Conservation (phyloP, 2,113 vertebrate genomes). For the Hypomesus transpacificus region DNA sequence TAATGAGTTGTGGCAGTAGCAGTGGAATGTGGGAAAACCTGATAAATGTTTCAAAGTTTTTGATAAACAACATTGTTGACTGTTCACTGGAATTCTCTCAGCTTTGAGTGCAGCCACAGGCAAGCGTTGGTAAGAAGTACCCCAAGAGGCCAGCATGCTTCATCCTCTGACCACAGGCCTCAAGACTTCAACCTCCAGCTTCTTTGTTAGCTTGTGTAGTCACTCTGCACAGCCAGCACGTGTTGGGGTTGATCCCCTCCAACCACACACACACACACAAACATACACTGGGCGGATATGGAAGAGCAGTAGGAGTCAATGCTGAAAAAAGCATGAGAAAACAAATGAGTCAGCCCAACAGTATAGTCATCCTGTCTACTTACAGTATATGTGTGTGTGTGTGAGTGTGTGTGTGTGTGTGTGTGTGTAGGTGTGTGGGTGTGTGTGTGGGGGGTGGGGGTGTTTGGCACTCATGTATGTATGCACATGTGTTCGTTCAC, state of each 20-base stretch:
- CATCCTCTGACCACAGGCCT: constrained; percentile 39
- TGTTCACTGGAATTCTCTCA: too few relatives aligned
- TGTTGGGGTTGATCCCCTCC: constrained; percentile 53
- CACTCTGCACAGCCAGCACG: constrained; percentile 56
- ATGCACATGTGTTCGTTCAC: constrained; percentile 31
- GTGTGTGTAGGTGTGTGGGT: constrained; percentile 25
- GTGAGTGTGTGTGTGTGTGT: constrained; percentile 16
- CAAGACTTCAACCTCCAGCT: constrained; percentile 29
- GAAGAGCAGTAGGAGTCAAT: constrained; percentile 51
- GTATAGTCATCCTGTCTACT: constrained; percentile 58
- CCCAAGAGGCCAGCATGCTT: background rate
- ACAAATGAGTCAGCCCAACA: constrained; percentile 74
- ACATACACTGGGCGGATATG: constrained; percentile 52
- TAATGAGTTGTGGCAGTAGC: too few relatives aligned
- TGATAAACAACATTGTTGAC: too few relatives aligned
- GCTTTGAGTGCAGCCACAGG: too few relatives aligned
- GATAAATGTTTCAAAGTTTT: too few relatives aligned
- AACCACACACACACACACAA: constrained; percentile 44
- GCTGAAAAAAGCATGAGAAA: constrained; percentile 58
- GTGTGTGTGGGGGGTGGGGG: constrained; percentile 21
- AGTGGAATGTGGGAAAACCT: too few relatives aligned
- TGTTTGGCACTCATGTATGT: constrained; percentile 4
- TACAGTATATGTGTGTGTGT: constrained; percentile 23
- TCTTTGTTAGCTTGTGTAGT: constrained; percentile 54
- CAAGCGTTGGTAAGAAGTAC: too few relatives aligned